These are phyloP conservation scores for Lethrus apterus DNA, from an alignment of 1,140 invertebrate genomes.

Conservation along the genomic window DNA sequence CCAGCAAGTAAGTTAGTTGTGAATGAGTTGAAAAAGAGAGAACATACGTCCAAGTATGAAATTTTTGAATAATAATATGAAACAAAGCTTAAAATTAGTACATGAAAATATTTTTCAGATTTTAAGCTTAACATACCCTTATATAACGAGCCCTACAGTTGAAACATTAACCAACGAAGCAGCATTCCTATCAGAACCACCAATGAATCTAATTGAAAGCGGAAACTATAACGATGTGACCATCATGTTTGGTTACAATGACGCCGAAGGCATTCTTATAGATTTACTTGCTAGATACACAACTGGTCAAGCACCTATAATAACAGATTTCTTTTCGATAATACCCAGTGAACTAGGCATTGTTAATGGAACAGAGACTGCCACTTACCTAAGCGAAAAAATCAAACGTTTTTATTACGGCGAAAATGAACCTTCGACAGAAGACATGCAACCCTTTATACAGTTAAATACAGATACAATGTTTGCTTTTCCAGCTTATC, in stretches of 20 bases:
- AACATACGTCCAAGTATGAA: slow-evolving; percentile 7
- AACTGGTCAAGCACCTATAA: slow-evolving; percentile 12
- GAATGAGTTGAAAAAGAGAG: no score
- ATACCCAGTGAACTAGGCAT: slow-evolving; percentile 43
- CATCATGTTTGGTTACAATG: slow-evolving; percentile 22
- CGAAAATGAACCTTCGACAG: slow-evolving; percentile 40
- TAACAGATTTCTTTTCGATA: background rate
- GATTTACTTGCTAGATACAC: background rate
- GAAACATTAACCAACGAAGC: slow-evolving; percentile 4
- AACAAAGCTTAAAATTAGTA: slow-evolving; percentile 8
- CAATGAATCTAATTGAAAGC: slow-evolving; percentile 17
- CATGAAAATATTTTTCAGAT: background rate
- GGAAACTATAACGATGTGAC: slow-evolving; percentile 26
- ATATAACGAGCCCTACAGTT: background rate
- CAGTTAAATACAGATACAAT: background rate
- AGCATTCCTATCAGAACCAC: slow-evolving; percentile 20
- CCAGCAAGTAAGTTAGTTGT: background rate
- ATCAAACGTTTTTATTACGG: slow-evolving; percentile 48
- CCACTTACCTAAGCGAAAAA: slow-evolving; percentile 40
- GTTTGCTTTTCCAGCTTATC: slow-evolving; percentile 3
- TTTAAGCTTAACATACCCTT: background rate
- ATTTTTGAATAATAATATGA: background rate
- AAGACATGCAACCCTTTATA: slow-evolving; percentile 25
- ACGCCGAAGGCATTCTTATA: slow-evolving; percentile 23
- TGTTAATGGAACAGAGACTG: slow-evolving; percentile 38